phyloP scores from a whole-genome alignment of 2,888 invertebrate species.

The Phrixothrix hirtus region DNA sequence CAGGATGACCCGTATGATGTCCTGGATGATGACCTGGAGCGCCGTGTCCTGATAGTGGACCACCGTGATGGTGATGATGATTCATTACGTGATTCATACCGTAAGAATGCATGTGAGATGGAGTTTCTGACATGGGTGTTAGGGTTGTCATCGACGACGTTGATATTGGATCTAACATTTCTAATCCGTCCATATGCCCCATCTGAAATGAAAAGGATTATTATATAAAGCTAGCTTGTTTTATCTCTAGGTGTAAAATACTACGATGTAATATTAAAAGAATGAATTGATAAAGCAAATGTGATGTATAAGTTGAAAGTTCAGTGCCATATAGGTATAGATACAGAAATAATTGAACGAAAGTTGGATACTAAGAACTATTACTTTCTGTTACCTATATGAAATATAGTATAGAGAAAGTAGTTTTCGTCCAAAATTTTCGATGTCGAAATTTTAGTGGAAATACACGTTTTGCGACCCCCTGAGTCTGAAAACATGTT shows the following conservation, averaged over 20 bases:
- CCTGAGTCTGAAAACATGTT: too few relatives aligned
- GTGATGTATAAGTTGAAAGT: background rate
- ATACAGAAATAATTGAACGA: too few relatives aligned
- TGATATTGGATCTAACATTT: conserved; percentile 85
- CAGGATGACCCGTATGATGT: conserved; percentile 66
- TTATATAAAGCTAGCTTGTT: too few relatives aligned
- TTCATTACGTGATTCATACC: conserved; percentile 87
- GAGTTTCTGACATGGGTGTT: conserved; percentile 85
- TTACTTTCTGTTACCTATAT: too few relatives aligned
- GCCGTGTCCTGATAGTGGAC: conserved; percentile 62
- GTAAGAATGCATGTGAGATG: conserved; percentile 79
- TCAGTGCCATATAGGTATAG: too few relatives aligned
- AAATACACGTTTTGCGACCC: too few relatives aligned
- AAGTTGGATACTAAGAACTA: too few relatives aligned
- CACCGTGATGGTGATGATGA: conserved; percentile 71
- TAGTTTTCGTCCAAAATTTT: too few relatives aligned
- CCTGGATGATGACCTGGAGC: conserved; percentile 62
- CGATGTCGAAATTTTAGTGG: too few relatives aligned
- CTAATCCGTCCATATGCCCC: conserved; percentile 91
- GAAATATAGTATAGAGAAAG: too few relatives aligned
- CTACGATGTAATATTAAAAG: too few relatives aligned
- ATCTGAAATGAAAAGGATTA: conserved; percentile 67
- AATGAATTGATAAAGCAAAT: background rate
- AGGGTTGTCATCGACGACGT: conserved; percentile 88
- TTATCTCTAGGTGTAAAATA: too few relatives aligned